These are phyloP conservation scores for Drosophila ficusphila DNA, from an alignment of 1,140 invertebrate genomes.

Conservation along the genomic window DNA sequence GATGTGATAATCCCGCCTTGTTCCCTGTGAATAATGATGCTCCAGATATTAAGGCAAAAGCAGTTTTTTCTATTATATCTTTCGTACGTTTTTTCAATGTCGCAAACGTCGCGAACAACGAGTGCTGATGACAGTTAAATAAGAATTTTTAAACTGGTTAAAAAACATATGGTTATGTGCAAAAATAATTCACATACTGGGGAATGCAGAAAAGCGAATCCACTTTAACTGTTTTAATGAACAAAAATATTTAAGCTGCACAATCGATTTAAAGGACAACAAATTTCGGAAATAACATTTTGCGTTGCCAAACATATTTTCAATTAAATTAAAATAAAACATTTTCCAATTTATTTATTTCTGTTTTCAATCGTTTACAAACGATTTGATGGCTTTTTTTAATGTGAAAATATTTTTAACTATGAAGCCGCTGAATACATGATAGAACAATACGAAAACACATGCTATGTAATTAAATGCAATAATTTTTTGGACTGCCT, in stretches of 20 bases:
- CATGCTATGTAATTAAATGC: constrained; percentile 52
- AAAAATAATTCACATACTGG: constrained; percentile 2
- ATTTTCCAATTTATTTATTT: constrained; percentile 30
- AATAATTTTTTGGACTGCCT: constrained; percentile 32
- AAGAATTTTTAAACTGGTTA: constrained; percentile 31
- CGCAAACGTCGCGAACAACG: constrained; percentile 27
- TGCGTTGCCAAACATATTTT: constrained; percentile 13
- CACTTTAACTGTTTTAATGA: background rate
- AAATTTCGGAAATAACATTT: constrained; percentile 19
- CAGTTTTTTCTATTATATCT: constrained; percentile 32
- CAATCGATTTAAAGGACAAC: background rate
- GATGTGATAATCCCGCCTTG: constrained; percentile 66
- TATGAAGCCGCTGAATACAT: constrained; percentile 15
- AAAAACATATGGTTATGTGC: constrained; percentile 1
- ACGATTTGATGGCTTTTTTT: constrained; percentile 4
- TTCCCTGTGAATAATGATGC: constrained; percentile 73
- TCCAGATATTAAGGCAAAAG: constrained; percentile 57
- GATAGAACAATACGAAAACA: constrained; percentile 40
- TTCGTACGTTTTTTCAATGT: constrained; percentile 59
- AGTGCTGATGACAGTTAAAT: constrained; percentile 67
- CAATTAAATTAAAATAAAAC: constrained; percentile 32
- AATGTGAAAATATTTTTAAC: constrained; percentile 20
- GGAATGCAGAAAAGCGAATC: background rate
- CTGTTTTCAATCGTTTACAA: constrained; percentile 25
- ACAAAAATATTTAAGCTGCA: constrained; percentile 4